Percentiles rank a stretch among this genome's conserved stretches.
These are phyloP conservation scores for Pectinophora gossypiella DNA, from an alignment of 1,140 invertebrate genomes.

Conservation along the genomic window DNA sequence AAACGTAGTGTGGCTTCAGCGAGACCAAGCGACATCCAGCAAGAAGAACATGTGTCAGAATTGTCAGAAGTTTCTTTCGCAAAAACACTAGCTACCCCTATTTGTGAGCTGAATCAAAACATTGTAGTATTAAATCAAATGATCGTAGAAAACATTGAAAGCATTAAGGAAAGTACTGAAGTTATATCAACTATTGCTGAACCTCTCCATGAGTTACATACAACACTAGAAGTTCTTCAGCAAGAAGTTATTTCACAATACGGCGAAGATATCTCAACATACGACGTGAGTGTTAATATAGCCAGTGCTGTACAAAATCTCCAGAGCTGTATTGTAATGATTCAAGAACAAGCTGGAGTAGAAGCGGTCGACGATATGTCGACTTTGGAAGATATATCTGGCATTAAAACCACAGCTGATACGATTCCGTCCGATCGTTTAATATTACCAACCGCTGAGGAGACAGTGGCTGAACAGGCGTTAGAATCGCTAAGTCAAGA, in stretches of 20 bases:
- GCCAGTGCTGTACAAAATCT: conserved; percentile 74
- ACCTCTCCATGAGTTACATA: conserved; percentile 71
- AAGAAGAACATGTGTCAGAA: conserved; percentile 42
- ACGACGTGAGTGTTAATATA: conserved; percentile 48
- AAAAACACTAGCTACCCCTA: conserved; percentile 48
- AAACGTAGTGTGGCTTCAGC: conserved; percentile 41
- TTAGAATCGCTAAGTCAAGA: conserved; percentile 26
- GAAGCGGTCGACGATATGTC: conserved; percentile 68
- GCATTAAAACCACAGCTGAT: conserved; percentile 75
- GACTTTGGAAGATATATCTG: conserved; percentile 77
- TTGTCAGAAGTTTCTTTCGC: conserved; percentile 54
- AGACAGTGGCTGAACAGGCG: conserved; percentile 28
- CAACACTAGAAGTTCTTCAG: conserved; percentile 68
- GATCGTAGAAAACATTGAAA: conserved; percentile 49
- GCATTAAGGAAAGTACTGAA: conserved; percentile 53
- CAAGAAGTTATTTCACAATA: conserved; percentile 65
- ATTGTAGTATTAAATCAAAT: conserved; percentile 50
- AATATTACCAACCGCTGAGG: conserved; percentile 27
- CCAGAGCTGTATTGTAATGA: conserved; percentile 72
- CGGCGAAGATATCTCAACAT: conserved; percentile 35
- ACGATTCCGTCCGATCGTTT: conserved; percentile 38
- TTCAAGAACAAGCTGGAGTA: conserved; percentile 65
- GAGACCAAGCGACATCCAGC: conserved; percentile 18
- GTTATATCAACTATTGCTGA: conserved; percentile 67
- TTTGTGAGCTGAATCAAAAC: conserved; percentile 55